These are phyloP conservation scores for Nasonia oneida DNA, from an alignment of 2,888 invertebrate genomes.

Conservation along the genomic window DNA sequence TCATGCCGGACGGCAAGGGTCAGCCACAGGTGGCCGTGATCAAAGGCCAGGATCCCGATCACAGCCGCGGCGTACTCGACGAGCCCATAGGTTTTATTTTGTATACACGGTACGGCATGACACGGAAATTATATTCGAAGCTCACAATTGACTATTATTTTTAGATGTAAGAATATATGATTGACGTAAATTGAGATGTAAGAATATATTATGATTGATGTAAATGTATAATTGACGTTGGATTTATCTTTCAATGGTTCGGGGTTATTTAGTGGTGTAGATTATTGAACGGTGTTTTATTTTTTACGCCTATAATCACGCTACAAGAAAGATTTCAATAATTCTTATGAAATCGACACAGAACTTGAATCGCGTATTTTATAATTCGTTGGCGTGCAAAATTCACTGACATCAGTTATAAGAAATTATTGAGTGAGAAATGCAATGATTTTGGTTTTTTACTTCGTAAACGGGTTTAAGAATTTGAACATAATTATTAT, in stretches of 20 bases:
- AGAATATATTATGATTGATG: background rate
- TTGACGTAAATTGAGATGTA: background rate
- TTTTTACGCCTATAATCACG: background rate
- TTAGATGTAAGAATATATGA: background rate
- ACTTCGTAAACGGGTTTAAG: no score
- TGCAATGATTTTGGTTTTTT: no score
- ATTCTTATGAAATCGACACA: no score
- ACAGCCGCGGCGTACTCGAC: conserved; percentile 67
- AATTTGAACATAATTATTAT: no score
- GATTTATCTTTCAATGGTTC: background rate
- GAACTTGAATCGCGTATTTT: no score
- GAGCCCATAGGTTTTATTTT: conserved; percentile 71
- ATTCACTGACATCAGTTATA: no score
- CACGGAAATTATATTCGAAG: background rate
- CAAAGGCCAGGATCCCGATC: conserved; percentile 68
- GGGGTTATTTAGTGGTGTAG: background rate
- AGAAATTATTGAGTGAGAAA: no score
- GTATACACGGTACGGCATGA: conserved; percentile 72
- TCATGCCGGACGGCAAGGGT: conserved; percentile 78
- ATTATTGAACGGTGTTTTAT: background rate
- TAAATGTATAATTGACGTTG: background rate
- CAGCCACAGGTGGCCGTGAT: conserved; percentile 77
- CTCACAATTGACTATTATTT: no score
- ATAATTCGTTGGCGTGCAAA: no score
- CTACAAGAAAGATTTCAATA: no score